Conservation (phyloP, 1,140 invertebrate species). For the Saccostrea cuccullata region DNA sequence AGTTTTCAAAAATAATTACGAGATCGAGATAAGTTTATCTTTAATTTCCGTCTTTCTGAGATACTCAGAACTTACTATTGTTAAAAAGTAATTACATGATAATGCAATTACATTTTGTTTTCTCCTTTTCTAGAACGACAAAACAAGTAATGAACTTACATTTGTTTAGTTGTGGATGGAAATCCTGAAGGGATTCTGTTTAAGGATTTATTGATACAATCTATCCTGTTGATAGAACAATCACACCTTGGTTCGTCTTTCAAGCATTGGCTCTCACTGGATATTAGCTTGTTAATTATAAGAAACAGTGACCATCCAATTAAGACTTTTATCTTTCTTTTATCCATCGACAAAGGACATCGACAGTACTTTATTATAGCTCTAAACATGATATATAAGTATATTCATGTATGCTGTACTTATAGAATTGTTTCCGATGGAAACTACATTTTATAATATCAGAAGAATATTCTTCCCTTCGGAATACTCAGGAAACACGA, state of each 20-base stretch:
- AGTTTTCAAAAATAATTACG: too few species aligned
- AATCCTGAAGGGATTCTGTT: not conserved
- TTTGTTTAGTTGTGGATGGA: not conserved
- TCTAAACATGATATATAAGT: too few species aligned
- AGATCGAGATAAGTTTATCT: too few species aligned
- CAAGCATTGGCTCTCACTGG: not conserved
- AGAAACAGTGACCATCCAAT: not conserved
- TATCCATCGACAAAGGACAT: not conserved
- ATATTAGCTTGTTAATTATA: not conserved
- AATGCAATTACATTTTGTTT: not conserved
- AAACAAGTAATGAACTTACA: not conserved
- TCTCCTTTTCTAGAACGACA: not conserved
- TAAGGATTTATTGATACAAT: not conserved
- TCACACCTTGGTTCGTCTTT: not conserved
- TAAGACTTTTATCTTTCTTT: not conserved
- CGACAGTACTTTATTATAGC: too few species aligned
- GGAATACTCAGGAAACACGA: not conserved
- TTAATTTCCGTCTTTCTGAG: too few species aligned
- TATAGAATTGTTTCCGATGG: not conserved
- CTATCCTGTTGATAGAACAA: not conserved
- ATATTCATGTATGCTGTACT: not conserved
- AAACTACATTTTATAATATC: not conserved
- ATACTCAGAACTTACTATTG: too few species aligned
- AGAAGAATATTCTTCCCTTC: not conserved
- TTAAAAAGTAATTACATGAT: not conserved